These are phyloP conservation scores for Drosophila simulans DNA, from an alignment of 1,140 invertebrate species.

Conservation along the genomic window DNA sequence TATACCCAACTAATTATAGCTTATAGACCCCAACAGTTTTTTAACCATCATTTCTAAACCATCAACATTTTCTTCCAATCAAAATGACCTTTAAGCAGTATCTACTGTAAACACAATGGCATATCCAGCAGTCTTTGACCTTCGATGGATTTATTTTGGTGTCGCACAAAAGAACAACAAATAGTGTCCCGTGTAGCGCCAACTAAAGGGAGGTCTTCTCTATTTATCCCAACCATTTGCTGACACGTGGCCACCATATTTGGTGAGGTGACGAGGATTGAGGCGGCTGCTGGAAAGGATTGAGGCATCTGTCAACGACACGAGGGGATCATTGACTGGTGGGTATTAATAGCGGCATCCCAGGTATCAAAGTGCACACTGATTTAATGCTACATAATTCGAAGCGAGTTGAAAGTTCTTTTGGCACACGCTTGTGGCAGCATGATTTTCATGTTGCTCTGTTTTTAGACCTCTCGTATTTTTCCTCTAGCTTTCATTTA, in stretches of 20 bases:
- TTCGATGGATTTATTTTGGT: slow-evolving; percentile 47
- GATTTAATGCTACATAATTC: slow-evolving; percentile 54
- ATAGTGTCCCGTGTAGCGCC: slow-evolving; percentile 17
- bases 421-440: slow-evolving; percentile 44
- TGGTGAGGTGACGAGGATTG: slow-evolving; percentile 12
- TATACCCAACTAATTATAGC: no score
- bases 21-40: no score
- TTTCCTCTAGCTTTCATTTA: slow-evolving; percentile 21
- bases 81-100: not conserved
- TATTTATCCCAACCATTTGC: not conserved
- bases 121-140: slow-evolving; percentile 39
- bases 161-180: slow-evolving; percentile 23
- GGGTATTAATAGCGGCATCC: slow-evolving; percentile 56
- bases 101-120: not conserved
- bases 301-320: slow-evolving; percentile 39
- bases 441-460: slow-evolving; percentile 41
- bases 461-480: not conserved
- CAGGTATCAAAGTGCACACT: slow-evolving; percentile 40
- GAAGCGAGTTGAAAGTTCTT: slow-evolving; percentile 51
- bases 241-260: slow-evolving; percentile 47
- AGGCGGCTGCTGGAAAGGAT: slow-evolving; percentile 37
- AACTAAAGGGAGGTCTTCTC: slow-evolving; percentile 28
- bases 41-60: not conserved
- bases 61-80: not conserved
- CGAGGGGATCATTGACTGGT: slow-evolving; percentile 61